Base-by-base conservation (phyloP, 2,888 invertebrate species). In the Criorhina ranunculi region DNA sequence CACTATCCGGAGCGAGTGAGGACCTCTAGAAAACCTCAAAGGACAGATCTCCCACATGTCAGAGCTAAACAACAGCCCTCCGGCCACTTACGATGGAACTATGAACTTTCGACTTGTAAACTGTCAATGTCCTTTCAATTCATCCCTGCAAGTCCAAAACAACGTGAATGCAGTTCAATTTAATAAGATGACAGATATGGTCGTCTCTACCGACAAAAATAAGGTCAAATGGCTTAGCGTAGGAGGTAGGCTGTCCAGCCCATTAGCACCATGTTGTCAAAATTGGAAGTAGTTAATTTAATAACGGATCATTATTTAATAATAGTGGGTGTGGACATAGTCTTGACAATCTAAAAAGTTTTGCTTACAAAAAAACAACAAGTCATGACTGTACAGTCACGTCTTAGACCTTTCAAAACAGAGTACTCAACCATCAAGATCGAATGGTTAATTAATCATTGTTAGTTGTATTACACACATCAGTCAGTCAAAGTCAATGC, bases 171-270 rank as follows among this genome's bases (percentile, higher is more conserved):
- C 4, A 24, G 1, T 24, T 49, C n/a, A 6, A 24, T 19, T 46
- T 19, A 24, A 24, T 4, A 24, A 46, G 24, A 11, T 24, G 24
- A 46, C 19, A 46, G 46, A 46, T 46, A 46, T 7, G 11, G 5
- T 24, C 17, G 2, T 44, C 15, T 46, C 9, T 29, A 17, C n/a
- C 29, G 42, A 42, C 24, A 12, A 11, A 35, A n/a, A n/a, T n/a
- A n/a, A 59, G 59, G 40, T 59, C 59, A 29, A 59, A 42, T 29
- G 42, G 29, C 59, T 59, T 59, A 59, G 35, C n/a, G 59, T 24
- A 40, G 29, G 40, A 6, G 19, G 40, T 12, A 37, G 17, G 37
- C 24, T 40, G 42, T 29, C 42, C 42, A 42, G 5, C 29, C 42
- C 42, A 29, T 57, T 59, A 59, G 19, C 24, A 24, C 24, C 4